These are phyloP conservation scores for Heliconius cydno DNA, from an alignment of 2,888 invertebrate species.

Conservation along the genomic window DNA sequence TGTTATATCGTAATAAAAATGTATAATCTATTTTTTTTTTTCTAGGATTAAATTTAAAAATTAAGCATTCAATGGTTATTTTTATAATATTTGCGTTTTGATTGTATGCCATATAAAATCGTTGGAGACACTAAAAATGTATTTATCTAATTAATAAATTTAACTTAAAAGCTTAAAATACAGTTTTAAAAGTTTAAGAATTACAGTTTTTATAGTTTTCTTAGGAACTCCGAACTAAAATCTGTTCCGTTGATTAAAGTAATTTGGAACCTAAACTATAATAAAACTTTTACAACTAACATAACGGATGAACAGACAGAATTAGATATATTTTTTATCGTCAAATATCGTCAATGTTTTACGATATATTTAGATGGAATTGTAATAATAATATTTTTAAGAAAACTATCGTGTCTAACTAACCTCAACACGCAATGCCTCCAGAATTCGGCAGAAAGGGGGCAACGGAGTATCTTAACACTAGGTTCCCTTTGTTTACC, in stretches of 20 bases:
- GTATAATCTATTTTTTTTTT: no score
- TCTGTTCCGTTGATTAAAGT: conserved; percentile 29
- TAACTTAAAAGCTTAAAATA: neutral
- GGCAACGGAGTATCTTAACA: no score
- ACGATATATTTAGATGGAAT: conserved; percentile 18
- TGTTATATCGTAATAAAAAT: no score
- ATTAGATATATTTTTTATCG: conserved; percentile 25
- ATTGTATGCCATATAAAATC: no score
- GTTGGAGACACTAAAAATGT: no score
- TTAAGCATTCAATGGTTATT: no score
- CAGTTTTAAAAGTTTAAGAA: neutral
- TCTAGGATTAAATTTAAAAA: no score
- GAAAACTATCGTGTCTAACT: neutral
- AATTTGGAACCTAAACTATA: conserved; percentile 33
- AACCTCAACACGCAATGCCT: no score
- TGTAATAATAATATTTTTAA: neutral
- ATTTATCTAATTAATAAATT: neutral
- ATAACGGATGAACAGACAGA: conserved; percentile 31
- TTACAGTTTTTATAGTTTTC: neutral
- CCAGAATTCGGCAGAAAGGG: no score
- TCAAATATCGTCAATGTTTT: conserved; percentile 25
- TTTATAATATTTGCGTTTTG: no score
- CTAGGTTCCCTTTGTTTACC: no score
- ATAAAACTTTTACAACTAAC: conserved; percentile 41
- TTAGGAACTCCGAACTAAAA: neutral